Percentiles rank a stretch among this genome's conserved stretches.
Evolutionary conservation across 2,113 vertebrate genomes (phyloP).

Genomic region (Corythoichthys intestinalis): DNA sequence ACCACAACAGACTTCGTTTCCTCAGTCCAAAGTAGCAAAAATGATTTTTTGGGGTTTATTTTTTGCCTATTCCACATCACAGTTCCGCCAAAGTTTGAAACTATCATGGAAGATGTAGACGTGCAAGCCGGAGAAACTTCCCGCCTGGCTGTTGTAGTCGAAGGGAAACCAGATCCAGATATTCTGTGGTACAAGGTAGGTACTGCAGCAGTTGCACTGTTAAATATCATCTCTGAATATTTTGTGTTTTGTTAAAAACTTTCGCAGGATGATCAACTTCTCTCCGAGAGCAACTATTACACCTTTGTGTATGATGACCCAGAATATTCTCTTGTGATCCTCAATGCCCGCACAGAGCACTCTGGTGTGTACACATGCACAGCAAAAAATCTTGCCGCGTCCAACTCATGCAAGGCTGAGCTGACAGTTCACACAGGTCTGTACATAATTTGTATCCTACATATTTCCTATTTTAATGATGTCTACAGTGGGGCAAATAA

Average conservation of each 20-base stretch:
- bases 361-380: constrained; percentile 89
- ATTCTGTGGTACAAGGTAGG: constrained; percentile 92
- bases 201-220: not conserved
- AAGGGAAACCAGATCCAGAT: constrained; percentile 87
- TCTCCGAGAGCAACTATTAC: constrained; percentile 85
- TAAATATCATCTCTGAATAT: not conserved
- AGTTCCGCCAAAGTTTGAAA: constrained; percentile 90
- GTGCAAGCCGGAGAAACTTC: constrained; percentile 80
- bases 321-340: constrained; percentile 87
- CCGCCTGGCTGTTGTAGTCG: constrained; percentile 83
- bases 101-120: constrained; percentile 95
- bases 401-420: constrained; percentile 92
- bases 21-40: not conserved
- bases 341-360: constrained; percentile 77
- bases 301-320: constrained; percentile 90
- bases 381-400: constrained; percentile 82
- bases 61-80: constrained; percentile 40
- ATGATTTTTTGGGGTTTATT: not conserved
- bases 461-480: too few species aligned
- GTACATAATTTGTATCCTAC: too few species aligned
- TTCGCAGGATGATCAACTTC: constrained; percentile 79
- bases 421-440: constrained; percentile 82
- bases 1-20: constrained; percentile 4
- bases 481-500: too few species aligned
- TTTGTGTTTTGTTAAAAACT: not conserved